Evolutionary conservation across 1,140 invertebrate species (phyloP).

Genomic region (Wasmannia auropunctata): DNA sequence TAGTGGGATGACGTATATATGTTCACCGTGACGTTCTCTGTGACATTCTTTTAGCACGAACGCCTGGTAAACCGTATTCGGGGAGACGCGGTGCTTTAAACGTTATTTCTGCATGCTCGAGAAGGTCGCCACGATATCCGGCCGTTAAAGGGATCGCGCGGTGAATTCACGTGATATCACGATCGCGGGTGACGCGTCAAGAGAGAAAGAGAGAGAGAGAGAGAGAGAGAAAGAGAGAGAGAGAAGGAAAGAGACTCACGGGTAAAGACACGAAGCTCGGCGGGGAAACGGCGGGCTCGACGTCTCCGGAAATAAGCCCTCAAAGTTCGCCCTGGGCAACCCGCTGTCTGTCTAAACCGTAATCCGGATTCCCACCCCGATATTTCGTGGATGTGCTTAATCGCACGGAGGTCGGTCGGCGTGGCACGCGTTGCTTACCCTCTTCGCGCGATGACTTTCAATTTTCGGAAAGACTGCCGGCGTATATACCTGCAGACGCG

Average conservation of each 20-base stretch:
- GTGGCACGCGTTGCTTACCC: background rate
- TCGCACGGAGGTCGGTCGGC: background rate
- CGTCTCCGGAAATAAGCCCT: conserved; percentile 44
- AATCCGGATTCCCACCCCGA: background rate
- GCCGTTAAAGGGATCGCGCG: conserved; percentile 60
- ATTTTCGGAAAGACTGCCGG: conserved; percentile 64
- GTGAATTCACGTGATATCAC: conserved; percentile 21
- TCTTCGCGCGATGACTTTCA: conserved; percentile 61
- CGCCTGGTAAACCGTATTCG: conserved; percentile 25
- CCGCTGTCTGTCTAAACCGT: conserved; percentile 12
- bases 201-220: too few relatives aligned
- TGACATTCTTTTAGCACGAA: conserved; percentile 3
- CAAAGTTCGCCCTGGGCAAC: conserved; percentile 44
- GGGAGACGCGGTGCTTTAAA: conserved; percentile 63
- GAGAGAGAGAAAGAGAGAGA: too few relatives aligned
- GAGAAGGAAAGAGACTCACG: too few relatives aligned
- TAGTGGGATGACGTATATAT: background rate
- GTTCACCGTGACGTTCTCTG: background rate
- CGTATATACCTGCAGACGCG: background rate
- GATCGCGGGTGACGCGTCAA: background rate
- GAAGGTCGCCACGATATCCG: conserved; percentile 46
- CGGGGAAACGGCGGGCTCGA: background rate
- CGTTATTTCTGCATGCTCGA: conserved; percentile 67
- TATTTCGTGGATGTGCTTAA: conserved; percentile 28
- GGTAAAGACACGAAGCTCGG: conserved; percentile 26